These are phyloP conservation scores for Halocaridina rubra DNA, from an alignment of 2,888 invertebrate species.

Conservation along the genomic window DNA sequence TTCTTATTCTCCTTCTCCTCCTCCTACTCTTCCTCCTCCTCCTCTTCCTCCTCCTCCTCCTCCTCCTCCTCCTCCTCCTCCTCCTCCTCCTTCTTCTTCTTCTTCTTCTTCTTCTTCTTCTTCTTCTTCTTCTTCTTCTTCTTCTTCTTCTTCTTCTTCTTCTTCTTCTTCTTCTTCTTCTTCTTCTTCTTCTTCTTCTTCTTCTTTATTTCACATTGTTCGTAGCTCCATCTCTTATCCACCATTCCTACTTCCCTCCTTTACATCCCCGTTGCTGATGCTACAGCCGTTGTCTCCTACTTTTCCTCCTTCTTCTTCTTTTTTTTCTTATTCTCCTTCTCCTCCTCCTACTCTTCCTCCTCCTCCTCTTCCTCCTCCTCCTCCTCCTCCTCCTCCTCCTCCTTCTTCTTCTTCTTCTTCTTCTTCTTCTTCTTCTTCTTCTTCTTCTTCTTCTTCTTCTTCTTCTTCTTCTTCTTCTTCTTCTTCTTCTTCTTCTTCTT, in stretches of 20 bases:
- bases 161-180: neutral
- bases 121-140: neutral
- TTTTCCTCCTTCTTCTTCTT: neutral
- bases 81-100: neutral
- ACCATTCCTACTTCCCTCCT: neutral
- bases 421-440: neutral
- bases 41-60: neutral
- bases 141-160: neutral
- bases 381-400: neutral
- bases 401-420: neutral
- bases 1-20: neutral
- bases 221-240: neutral
- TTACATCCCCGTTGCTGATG: neutral
- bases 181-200: neutral
- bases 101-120: neutral
- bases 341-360: neutral
- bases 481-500: too few relatives aligned
- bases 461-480: neutral
- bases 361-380: neutral
- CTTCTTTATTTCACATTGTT: slow-evolving; percentile 2
- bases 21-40: neutral
- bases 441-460: neutral
- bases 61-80: neutral
- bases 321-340: neutral
- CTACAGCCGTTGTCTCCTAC: neutral